Base-by-base conservation (phyloP, 1,140 invertebrate genomes). In the Araneus ventricosus region DNA sequence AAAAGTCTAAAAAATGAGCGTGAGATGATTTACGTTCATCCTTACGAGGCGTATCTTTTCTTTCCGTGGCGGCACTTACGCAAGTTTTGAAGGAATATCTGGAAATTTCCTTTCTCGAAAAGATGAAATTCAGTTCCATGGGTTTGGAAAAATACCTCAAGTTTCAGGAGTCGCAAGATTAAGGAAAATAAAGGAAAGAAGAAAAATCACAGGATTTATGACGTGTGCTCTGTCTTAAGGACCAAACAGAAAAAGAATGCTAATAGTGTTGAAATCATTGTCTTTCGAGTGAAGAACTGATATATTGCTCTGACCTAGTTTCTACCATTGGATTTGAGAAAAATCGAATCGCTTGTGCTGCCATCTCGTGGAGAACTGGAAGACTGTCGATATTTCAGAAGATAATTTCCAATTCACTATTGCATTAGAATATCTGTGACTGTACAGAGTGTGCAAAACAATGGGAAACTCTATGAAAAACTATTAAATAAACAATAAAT, bases 211-310 rank as follows among this genome's bases (percentile, higher is more conserved):
- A 27, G 67, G 30, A 90, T 90, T 90, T 90, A 90, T 90, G 70
- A 70, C 88, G 17, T 80, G 45, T 59, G 3, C 87, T 90, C 67
- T n/a, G 37, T 80, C 70, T 52, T 34, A 27, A 80, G 27, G 59
- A 6, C 34, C 45, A 17, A 90, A 87, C 67, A 90, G 88, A 90
- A 90, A 90, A 90, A 79, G 88, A 79, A 90, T 79, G 61, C 61
- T 90, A 90, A 90, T 90, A 90, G 88, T 90, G 63, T 90, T 80
- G 88, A 90, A 90, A 90, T 79, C 88, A 90, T 90, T 90, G 88
- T 90, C 88, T 90, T 52, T 90, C 75, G 14, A 80, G 67, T 57
- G 70, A 41, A 30, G n/a, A 37, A 24, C 30, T 90, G 88, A 90
- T 80, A 90, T 90, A 90, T 90, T 90, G 39, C 41, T 52, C 10